Evolutionary conservation across 2,113 vertebrate genomes (phyloP), one percentile per base, ranked within the genome.

Genomic region (Thamnaconus septentrionalis): DNA sequence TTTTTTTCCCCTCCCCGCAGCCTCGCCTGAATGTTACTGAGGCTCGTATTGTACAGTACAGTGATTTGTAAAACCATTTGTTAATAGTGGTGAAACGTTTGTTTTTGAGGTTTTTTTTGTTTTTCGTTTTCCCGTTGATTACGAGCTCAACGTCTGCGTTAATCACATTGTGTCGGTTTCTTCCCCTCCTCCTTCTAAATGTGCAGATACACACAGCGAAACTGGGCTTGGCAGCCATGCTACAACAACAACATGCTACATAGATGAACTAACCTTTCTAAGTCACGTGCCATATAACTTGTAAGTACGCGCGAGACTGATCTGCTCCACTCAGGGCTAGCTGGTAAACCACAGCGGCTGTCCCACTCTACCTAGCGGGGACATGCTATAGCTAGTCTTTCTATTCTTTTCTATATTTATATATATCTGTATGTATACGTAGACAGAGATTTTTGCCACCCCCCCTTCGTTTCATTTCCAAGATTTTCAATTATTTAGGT

Each of bases 161-260:
- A 52, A 11, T 71, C 69, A 56, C 52, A 11, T 41, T 46, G 71
- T 64, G 31, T 68, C 58, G 40, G 63, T 79, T 73, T 69, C 63
- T 51, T 55, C 53, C 65, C 8, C 5, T 73, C 66, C 63, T 51
- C 52, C 53, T 67, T 7, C 5, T 52, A 11, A 67, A 68, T 69
- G 51, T n/a, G 7, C 79, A 64, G 71, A 70, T 69, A 39, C 71
- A 67, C 80, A 74, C 73, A 56, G 44, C 56, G 41, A 64, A 9
- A 55, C 7, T 1, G 46, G 53, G 53, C 0, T 56, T 9, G 62
- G 70, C 54, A 9, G 8, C 6, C 18, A 31, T 31, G 18, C 18
- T 31, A 31, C 18, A 31, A 31, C 18, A 6, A 42, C 56, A 7
- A 40, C 46, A 8, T 56, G 62, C 54, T 64, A 44, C 41, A 43